phyloP scores from a whole-genome alignment of 2,888 invertebrate species.

The Parasteatoda lunata region DNA sequence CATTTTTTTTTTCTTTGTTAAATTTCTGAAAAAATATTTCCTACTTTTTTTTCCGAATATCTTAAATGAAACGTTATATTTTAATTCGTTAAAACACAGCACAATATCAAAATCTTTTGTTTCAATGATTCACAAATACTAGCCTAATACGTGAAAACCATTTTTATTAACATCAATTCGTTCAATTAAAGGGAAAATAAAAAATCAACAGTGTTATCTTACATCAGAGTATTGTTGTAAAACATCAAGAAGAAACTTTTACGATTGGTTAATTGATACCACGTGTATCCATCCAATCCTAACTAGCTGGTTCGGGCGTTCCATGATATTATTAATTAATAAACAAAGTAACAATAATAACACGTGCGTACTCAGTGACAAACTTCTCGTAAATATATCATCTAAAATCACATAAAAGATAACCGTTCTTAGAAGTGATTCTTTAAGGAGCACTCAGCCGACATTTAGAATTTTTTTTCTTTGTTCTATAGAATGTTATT shows the following conservation, averaged over 20 bases:
- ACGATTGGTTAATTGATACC: not conserved
- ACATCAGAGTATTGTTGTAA: not conserved
- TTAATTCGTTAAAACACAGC: too few relatives aligned
- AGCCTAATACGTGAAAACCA: not conserved
- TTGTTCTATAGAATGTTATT: not conserved
- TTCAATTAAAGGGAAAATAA: not conserved
- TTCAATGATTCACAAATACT: not conserved
- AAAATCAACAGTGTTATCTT: constrained; percentile 1
- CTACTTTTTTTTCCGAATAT: too few relatives aligned
- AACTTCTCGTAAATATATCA: constrained; percentile 1
- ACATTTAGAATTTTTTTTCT: not conserved
- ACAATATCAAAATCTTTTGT: too few relatives aligned
- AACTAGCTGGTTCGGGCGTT: not conserved
- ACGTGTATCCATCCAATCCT: not conserved
- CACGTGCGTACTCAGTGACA: not conserved
- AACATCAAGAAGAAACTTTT: constrained; percentile 5
- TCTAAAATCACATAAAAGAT: not conserved
- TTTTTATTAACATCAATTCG: not conserved
- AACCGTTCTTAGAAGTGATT: not conserved
- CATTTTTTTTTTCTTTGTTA: too few relatives aligned
- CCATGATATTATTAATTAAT: constrained; percentile 1
- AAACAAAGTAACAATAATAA: not conserved
- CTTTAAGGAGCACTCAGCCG: not conserved
- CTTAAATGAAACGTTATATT: too few relatives aligned
- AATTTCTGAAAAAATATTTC: too few relatives aligned